Base-by-base conservation (phyloP, 30 jellyfish, hydroid and myxozoan genomes). In the Sanderia malayensis region DNA sequence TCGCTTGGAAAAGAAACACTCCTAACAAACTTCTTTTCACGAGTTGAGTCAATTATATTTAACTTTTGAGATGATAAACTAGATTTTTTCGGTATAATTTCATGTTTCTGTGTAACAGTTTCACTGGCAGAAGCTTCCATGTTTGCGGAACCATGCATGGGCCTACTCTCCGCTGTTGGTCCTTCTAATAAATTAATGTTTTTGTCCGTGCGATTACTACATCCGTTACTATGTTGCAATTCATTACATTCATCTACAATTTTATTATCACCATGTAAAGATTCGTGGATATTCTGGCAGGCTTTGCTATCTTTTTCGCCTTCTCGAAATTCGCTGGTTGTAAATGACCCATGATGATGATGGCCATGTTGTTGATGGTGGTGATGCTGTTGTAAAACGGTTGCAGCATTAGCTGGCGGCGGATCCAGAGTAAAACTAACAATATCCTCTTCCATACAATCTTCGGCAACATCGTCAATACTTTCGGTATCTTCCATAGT, bases 381-480 rank as follows among this genome's bases (percentile, higher is more conserved):
- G 21, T 76, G 88, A 76, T 78, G 89, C 27, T 78, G 89, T 21
- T 78, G 89, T 37, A 78, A 57, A 19, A 78, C 89, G 11, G 81
- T 58, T 20, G 89, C 89, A 9, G 89, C 89, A 25, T 47, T 78
- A 63, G 81, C 82, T 37, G 94, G 94, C 1, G 94, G 94, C 26
- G 85, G 94, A 82, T 82, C 94, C 1, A 82, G 77, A 22, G 86
- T 61, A 11, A 82, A 69, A 61, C 84, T 82, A 19, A 82, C 94
- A 32, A 82, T 72, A 0, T 82, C 94, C 55, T 84, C 94, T 27
- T 71, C 81, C 79, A 82, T 57, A 23, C 61, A 86, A 53, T 82
- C 94, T 44, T 82, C 94, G 30, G 58, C 94, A 31, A 64, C 86
- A 46, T 82, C 94, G 6, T 78, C 89, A 47, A 64, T 82, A 34